Conservation (phyloP, 2,113 vertebrate species). For the Castor canadensis region DNA sequence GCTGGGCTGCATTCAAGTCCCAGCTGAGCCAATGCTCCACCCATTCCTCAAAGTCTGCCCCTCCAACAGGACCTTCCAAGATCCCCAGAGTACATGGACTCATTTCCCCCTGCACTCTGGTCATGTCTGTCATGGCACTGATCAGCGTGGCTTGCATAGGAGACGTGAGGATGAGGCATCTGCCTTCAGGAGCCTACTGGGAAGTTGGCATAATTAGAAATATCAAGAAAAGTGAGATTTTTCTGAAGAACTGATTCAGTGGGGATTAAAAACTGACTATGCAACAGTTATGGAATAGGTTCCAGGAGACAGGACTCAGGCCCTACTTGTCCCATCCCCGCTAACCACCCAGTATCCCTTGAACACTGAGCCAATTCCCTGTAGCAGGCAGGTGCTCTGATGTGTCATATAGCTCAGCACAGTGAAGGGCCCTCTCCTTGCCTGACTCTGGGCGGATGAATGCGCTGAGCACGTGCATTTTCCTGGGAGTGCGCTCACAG, state of each 20-base stretch:
- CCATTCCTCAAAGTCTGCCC: not conserved
- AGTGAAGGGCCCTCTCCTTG: not conserved
- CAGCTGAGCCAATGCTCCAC: not conserved
- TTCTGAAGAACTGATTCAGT: not conserved
- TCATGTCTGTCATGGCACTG: no score
- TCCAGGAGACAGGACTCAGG: not conserved
- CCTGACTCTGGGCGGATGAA: rapidly evolving
- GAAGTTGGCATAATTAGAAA: not conserved
- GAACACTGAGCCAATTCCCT: rapidly evolving
- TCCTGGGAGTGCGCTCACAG: rapidly evolving
- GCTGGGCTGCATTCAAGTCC: not conserved
- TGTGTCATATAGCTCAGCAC: rapidly evolving
- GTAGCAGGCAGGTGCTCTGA: rapidly evolving
- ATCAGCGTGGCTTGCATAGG: not conserved
- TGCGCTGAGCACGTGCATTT: rapidly evolving
- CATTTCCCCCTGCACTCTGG: rapidly evolving
- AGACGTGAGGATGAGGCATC: no score
- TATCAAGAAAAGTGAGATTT: not conserved
- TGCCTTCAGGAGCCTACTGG: not conserved
- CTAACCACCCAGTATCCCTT: rapidly evolving
- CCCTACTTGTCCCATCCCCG: not conserved
- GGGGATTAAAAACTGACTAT: not conserved
- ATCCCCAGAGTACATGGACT: not conserved
- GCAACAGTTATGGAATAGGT: not conserved
- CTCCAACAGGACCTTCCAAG: not conserved